These are phyloP conservation scores for Chorisops tibialis DNA, from an alignment of 2,888 invertebrate genomes.

Conservation along the genomic window DNA sequence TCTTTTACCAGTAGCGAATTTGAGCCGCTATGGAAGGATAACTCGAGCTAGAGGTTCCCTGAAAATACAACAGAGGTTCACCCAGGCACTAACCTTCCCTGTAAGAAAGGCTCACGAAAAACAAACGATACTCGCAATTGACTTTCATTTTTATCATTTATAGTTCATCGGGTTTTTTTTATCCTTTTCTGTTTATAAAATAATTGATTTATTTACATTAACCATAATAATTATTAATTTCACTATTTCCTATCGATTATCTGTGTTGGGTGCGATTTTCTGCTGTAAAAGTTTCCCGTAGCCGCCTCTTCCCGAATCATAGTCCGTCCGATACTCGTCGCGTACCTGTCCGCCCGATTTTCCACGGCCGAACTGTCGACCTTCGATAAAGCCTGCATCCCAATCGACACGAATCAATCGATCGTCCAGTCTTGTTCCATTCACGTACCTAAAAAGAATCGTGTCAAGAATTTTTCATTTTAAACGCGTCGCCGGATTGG, in stretches of 20 bases:
- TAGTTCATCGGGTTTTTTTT: background rate
- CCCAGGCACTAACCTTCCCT: too few relatives aligned
- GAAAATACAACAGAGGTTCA: too few relatives aligned
- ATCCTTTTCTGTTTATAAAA: background rate
- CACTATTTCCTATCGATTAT: slow-evolving; percentile 45
- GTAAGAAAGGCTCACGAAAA: too few relatives aligned
- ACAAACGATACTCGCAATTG: too few relatives aligned
- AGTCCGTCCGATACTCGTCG: slow-evolving; percentile 97
- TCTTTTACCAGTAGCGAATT: too few relatives aligned
- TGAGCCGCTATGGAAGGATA: too few relatives aligned
- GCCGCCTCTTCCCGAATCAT: slow-evolving; percentile 93
- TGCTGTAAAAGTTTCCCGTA: slow-evolving; percentile 93
- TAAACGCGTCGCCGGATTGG: background rate
- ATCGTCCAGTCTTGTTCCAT: slow-evolving; percentile 95
- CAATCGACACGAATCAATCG: slow-evolving; percentile 96
- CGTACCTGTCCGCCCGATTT: slow-evolving; percentile 98
- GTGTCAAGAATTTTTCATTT: background rate
- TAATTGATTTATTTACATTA: too few relatives aligned
- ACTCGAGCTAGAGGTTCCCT: too few relatives aligned
- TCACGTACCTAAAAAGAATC: slow-evolving; percentile 73
- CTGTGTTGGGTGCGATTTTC: slow-evolving; percentile 66
- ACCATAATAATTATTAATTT: too few relatives aligned
- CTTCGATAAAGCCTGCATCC: slow-evolving; percentile 99
- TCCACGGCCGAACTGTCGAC: slow-evolving; percentile 95
- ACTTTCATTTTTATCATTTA: too few relatives aligned